Conservation (phyloP, 2,797 vertebrate genomes). For the Philypnodon macrostomus region DNA sequence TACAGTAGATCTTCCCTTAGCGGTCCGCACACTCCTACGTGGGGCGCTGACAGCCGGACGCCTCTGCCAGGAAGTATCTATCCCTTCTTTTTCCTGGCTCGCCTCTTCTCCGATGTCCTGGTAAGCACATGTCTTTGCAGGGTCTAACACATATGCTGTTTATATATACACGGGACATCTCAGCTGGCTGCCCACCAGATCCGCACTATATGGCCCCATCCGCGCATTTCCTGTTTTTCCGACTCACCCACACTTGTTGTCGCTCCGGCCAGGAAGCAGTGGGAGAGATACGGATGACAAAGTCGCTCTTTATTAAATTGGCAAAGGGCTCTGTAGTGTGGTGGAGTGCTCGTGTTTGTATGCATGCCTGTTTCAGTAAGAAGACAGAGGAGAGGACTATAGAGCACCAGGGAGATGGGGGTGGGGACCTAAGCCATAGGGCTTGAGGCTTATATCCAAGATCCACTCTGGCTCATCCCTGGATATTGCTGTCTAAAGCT, state of each 20-base stretch:
- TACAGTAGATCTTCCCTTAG: conserved; percentile 48
- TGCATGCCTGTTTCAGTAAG: conserved; percentile 34
- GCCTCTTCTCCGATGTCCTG: conserved; percentile 53
- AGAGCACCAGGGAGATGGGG: conserved; percentile 54
- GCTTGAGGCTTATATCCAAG: conserved; percentile 73
- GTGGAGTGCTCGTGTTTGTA: conserved; percentile 35
- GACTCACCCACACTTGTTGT: conserved; percentile 75
- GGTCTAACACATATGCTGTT: conserved; percentile 51
- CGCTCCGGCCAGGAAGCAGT: conserved; percentile 77
- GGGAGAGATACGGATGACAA: conserved; percentile 77
- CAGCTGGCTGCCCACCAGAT: conserved; percentile 56
- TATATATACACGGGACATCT: conserved; percentile 33
- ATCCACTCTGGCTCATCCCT: conserved; percentile 71
- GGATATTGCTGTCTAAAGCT: conserved; percentile 72
- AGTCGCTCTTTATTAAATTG: conserved; percentile 79
- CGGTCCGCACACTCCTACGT: conserved; percentile 37
- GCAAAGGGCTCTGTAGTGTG: conserved; percentile 67
- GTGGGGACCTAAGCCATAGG: conserved; percentile 69
- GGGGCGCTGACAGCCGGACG: conserved; percentile 48
- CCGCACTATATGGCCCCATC: conserved; percentile 47
- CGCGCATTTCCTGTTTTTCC: conserved; percentile 80
- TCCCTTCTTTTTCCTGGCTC: conserved; percentile 53
- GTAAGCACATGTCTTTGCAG: conserved; percentile 45
- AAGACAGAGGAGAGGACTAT: conserved; percentile 18
- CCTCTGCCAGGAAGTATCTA: conserved; percentile 58